These are phyloP conservation scores for Furnarius figulus DNA, from an alignment of 2,113 vertebrate genomes.

Conservation along the genomic window DNA sequence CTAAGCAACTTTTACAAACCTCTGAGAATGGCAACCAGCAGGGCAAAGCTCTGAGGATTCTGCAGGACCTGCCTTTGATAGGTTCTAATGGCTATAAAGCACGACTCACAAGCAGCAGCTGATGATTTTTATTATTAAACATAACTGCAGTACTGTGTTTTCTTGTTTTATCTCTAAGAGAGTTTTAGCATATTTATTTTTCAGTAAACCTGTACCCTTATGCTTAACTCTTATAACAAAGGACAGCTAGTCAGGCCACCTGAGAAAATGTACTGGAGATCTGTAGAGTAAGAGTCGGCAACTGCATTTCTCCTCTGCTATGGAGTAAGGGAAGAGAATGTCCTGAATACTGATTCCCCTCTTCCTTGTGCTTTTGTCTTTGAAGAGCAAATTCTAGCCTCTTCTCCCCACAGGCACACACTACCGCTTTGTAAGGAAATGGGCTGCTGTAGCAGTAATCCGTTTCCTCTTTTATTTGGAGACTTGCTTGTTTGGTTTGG, in stretches of 20 bases:
- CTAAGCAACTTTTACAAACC: not conserved
- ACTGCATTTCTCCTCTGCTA: not conserved
- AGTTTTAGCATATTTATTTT: not conserved
- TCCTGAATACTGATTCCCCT: not conserved
- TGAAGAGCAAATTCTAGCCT: not conserved
- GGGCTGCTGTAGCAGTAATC: not conserved
- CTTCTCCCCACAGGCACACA: not conserved
- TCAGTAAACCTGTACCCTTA: not conserved
- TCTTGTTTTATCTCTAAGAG: not conserved
- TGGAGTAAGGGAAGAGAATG: not conserved
- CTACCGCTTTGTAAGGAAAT: not conserved
- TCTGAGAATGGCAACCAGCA: not conserved
- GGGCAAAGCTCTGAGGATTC: not conserved
- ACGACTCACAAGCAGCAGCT: not conserved
- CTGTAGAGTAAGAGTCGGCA: not conserved
- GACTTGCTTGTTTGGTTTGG: not conserved
- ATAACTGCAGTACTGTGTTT: not conserved
- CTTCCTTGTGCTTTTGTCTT: not conserved
- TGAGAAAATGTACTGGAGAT: not conserved
- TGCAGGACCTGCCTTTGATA: not conserved
- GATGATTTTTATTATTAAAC: not conserved
- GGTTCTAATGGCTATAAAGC: not conserved
- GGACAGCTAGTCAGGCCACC: not conserved
- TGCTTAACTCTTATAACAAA: not conserved
- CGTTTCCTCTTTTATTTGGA: not conserved